Evolutionary conservation across 2,797 vertebrate genomes (phyloP).

Genomic region (Florisuga fusca): DNA sequence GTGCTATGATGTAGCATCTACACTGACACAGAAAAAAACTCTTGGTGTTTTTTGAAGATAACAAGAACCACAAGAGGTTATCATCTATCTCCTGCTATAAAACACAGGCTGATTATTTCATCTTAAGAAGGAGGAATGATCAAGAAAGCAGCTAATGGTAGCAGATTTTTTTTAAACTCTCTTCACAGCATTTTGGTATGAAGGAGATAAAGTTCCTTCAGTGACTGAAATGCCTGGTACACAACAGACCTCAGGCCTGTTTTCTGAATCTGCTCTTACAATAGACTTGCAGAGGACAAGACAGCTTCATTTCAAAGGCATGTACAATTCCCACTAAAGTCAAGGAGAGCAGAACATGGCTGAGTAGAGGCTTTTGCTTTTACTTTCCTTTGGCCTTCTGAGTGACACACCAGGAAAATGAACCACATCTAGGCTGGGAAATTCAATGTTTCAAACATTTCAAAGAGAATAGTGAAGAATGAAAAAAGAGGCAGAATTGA

Average conservation of each 20-base stretch:
- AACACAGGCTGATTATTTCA: background rate
- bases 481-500: background rate
- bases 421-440: background rate
- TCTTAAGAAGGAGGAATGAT: background rate
- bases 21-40: background rate
- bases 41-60: constrained; percentile 19
- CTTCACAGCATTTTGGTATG: background rate
- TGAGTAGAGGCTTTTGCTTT: background rate
- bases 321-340: background rate
- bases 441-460: background rate
- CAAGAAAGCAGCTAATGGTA: constrained; percentile 4
- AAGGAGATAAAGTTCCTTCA: constrained; percentile 10
- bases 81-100: background rate
- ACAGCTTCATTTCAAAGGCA: constrained; percentile 14
- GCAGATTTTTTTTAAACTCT: background rate
- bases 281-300: background rate
- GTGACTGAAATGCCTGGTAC: background rate
- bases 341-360: background rate
- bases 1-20: background rate
- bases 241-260: background rate
- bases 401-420: background rate
- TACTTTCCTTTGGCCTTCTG: constrained; percentile 2
- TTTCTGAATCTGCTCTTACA: constrained; percentile 34
- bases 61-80: background rate
- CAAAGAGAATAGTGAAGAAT: constrained; percentile 27